Conservation (phyloP, 2,113 vertebrate species). For the Gila orcuttii region DNA sequence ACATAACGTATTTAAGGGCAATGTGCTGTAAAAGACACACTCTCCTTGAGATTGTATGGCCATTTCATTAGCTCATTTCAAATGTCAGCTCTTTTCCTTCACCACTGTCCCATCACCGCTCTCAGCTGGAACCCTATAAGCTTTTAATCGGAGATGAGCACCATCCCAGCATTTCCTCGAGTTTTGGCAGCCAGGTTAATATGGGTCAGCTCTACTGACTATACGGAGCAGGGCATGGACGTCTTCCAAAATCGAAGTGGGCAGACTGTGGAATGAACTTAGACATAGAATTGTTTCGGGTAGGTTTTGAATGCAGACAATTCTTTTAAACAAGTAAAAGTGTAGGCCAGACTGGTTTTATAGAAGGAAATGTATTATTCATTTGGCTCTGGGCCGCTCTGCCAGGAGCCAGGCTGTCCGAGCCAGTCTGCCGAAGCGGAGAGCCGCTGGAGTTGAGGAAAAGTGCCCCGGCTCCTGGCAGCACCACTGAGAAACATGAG, state of each 20-base stretch:
- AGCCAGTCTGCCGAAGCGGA: conserved; percentile 12
- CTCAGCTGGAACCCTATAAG: conserved; percentile 44
- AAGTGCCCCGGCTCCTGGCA: conserved; percentile 18
- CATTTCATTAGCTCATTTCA: conserved; percentile 30
- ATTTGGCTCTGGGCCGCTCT: conserved; percentile 40
- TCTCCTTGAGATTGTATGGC: not conserved
- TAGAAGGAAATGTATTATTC: conserved; percentile 47
- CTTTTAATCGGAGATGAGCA: conserved; percentile 45
- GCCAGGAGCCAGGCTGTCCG: conserved; percentile 27
- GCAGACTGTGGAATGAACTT: conserved; percentile 33
- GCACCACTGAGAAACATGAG: conserved; percentile 35
- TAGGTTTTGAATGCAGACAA: not conserved
- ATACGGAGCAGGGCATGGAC: conserved; percentile 62
- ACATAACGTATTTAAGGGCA: not conserved
- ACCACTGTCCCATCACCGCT: conserved; percentile 32
- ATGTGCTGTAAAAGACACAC: not conserved
- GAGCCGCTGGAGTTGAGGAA: conserved; percentile 21
- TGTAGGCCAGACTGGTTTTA: conserved; percentile 1
- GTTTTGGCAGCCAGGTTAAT: conserved; percentile 61
- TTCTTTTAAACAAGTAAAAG: not conserved
- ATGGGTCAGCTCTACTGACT: conserved; percentile 64
- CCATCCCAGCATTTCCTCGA: conserved; percentile 52
- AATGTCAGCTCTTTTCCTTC: conserved; percentile 13
- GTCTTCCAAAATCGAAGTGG: conserved; percentile 63
- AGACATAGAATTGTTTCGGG: not conserved